Conservation (phyloP, 2,888 invertebrate genomes). For the Neoitamus cyanurus region DNA sequence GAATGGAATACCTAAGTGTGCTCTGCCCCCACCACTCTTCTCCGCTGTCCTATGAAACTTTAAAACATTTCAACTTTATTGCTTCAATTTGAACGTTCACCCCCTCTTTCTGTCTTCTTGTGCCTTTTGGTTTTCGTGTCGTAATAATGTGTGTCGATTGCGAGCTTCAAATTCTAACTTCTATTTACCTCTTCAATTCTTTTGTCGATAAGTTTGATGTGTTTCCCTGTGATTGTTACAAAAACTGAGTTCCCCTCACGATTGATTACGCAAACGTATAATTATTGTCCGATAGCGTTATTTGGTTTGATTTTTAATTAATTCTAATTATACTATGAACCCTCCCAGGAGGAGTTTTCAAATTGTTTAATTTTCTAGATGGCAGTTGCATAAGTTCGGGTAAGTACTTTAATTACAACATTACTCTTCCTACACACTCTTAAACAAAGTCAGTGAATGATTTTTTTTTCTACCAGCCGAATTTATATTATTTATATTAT, state of each 20-base stretch:
- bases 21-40: background rate
- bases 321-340: background rate
- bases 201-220: background rate
- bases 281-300: background rate
- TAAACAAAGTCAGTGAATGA: background rate
- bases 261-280: background rate
- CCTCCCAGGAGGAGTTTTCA: background rate
- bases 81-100: background rate
- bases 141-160: background rate
- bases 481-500: too few relatives aligned
- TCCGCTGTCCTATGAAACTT: background rate
- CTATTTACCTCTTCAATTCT: background rate
- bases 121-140: background rate
- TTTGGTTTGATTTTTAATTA: background rate
- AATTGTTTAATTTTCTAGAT: background rate
- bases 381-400: too few relatives aligned
- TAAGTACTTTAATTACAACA: background rate
- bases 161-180: background rate
- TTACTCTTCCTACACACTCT: background rate
- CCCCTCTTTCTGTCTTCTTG: background rate
- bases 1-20: background rate
- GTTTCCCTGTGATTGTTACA: background rate
- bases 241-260: background rate
- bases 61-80: background rate
- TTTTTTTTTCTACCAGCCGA: too few relatives aligned